Evolutionary conservation across 1,140 invertebrate genomes (phyloP), one percentile per base, ranked within the genome.

Genomic region (Anastatus disparis): DNA sequence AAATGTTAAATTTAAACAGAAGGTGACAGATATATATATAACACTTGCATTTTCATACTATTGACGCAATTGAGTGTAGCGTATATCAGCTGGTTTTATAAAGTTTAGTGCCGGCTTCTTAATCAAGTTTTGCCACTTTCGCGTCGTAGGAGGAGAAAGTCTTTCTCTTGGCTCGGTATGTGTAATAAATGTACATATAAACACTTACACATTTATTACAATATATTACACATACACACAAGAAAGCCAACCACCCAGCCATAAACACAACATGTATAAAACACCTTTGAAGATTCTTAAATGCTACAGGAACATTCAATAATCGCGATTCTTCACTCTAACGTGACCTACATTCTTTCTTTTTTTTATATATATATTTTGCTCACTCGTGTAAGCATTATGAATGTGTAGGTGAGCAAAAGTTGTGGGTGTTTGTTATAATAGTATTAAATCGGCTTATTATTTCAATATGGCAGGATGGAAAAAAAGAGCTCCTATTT

Each of bases 251-350:
- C n/a, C n/a, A n/a, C n/a, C n/a, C n/a, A n/a, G n/a, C n/a, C n/a
- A n/a, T n/a, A n/a, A n/a, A n/a, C n/a, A n/a, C n/a, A n/a, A n/a
- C n/a, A n/a, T n/a, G n/a, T n/a, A n/a, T n/a, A n/a, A n/a, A n/a
- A n/a, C n/a, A n/a, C n/a, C n/a, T n/a, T n/a, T n/a, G n/a, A n/a
- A n/a, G n/a, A 29, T 27, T 27, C 15, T 53, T 65, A 4, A 72
- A 75, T 74, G 73, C 72, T 75, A n/a, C n/a, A 77, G 70, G 61
- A 63, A 50, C 73, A 74, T 59, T n/a, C 61, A 53, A 67, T 69
- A 61, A 78, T 77, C 61, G 67, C 67, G 58, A 70, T 72, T 62
- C 62, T 40, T 40, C 48, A 50, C 20, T 61, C 56, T 40, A 31
- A 53, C 29, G 42, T 53, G 71, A 78, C 71, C 70, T 53, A 73